Conservation (phyloP, 2,888 invertebrate species). For the Brachylomia viminalis region DNA sequence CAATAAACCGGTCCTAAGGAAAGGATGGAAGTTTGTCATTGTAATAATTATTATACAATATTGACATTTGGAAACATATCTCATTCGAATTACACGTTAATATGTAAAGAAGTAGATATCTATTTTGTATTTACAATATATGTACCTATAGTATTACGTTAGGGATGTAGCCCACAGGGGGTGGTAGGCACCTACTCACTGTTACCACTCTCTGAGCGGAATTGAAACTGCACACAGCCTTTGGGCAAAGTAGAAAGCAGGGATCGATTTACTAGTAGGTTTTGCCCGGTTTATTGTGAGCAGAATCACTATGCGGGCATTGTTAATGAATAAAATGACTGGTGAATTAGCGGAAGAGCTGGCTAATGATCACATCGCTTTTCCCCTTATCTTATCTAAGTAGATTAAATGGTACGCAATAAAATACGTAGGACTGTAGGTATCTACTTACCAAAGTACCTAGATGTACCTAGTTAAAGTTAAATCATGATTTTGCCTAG, state of each 20-base stretch:
- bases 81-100: background rate
- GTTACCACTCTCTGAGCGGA: constrained; percentile 6
- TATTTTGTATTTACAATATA: background rate
- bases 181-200: background rate
- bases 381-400: background rate
- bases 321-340: background rate
- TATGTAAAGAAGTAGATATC: background rate
- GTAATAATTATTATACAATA: background rate
- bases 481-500: background rate
- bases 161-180: constrained; percentile 14
- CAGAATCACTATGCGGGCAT: background rate
- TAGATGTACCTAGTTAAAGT: background rate
- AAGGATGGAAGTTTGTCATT: background rate
- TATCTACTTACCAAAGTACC: background rate
- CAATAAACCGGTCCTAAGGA: too few species aligned
- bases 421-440: background rate
- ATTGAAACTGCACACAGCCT: constrained; percentile 11
- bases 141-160: background rate
- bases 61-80: background rate
- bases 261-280: constrained; percentile 22
- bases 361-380: background rate
- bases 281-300: constrained; percentile 6
- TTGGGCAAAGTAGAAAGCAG: constrained; percentile 6
- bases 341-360: background rate
- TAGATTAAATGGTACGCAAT: background rate